phyloP scores from a whole-genome alignment of 2,797 vertebrate genomes.

The Pseudopleuronectes americanus region DNA sequence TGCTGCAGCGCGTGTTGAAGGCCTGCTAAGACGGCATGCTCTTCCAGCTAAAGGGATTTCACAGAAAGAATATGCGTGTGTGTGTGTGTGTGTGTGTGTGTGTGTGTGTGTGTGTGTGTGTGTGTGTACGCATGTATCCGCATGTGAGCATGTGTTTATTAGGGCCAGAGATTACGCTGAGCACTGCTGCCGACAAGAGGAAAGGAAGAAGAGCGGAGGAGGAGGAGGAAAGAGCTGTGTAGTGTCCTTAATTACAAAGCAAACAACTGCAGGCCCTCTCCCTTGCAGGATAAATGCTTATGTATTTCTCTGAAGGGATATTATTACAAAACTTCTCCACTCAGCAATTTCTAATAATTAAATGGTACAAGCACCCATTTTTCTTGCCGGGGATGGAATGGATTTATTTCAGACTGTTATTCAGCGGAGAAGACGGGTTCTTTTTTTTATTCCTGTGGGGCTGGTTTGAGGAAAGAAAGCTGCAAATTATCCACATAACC shows the following conservation, averaged over 20 bases:
- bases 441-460: slow-evolving; percentile 26
- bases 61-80: slow-evolving; percentile 57
- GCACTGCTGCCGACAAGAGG: slow-evolving; percentile 70
- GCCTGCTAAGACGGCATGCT: slow-evolving; percentile 76
- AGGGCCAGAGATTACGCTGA: slow-evolving; percentile 73
- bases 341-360: slow-evolving; percentile 76
- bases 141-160: slow-evolving; percentile 69
- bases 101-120: slow-evolving; percentile 46
- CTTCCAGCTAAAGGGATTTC: slow-evolving; percentile 83
- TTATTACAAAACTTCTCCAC: slow-evolving; percentile 70
- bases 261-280: slow-evolving; percentile 75
- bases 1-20: slow-evolving; percentile 61
- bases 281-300: slow-evolving; percentile 69
- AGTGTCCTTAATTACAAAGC: slow-evolving; percentile 78
- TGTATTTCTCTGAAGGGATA: slow-evolving; percentile 73
- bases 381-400: slow-evolving; percentile 52
- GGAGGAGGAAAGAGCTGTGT: slow-evolving; percentile 56
- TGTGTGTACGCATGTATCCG: slow-evolving; percentile 39
- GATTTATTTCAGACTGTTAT: slow-evolving; percentile 45
- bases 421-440: slow-evolving; percentile 25
- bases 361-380: slow-evolving; percentile 63
- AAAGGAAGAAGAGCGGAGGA: slow-evolving; percentile 53
- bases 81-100: slow-evolving; percentile 22
- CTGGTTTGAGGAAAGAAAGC: slow-evolving; percentile 26
- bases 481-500: slow-evolving; percentile 37